Evolutionary conservation across 2,888 invertebrate species (phyloP).

Genomic region (Cephus spinipes): DNA sequence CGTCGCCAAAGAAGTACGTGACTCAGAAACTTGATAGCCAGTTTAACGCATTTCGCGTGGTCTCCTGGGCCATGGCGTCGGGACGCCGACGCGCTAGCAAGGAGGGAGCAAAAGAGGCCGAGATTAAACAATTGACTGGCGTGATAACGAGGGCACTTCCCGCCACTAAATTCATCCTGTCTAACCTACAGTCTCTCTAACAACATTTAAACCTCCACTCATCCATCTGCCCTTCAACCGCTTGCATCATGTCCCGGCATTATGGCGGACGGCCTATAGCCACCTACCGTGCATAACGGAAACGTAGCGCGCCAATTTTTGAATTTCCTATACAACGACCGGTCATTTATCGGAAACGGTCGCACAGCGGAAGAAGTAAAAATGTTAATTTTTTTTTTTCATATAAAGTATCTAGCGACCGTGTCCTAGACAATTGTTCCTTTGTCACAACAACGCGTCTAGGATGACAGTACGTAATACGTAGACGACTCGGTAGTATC

Average conservation of each 20-base stretch:
- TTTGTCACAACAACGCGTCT: background rate
- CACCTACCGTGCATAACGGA: background rate
- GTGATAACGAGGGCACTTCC: conserved; percentile 65
- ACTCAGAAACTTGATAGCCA: conserved; percentile 44
- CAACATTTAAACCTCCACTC: conserved; percentile 36
- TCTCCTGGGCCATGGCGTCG: conserved; percentile 28
- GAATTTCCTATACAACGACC: background rate
- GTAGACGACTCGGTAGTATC: conserved; percentile 26
- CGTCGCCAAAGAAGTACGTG: conserved; percentile 25
- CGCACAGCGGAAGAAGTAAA: background rate
- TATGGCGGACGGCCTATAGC: background rate
- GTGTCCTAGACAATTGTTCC: background rate
- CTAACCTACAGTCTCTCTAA: conserved; percentile 34
- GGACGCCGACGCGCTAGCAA: conserved; percentile 17
- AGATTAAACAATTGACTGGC: conserved; percentile 64
- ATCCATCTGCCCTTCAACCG: conserved; percentile 44
- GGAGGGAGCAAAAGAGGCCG: conserved; percentile 38
- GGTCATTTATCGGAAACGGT: background rate
- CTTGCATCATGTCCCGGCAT: conserved; percentile 5
- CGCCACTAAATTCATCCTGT: conserved; percentile 60
- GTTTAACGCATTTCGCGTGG: conserved; percentile 45
- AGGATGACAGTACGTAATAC: background rate
- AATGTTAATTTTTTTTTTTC: background rate
- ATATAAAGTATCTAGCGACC: background rate
- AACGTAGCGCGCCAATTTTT: background rate